phyloP scores from a whole-genome alignment of 30 jellyfish, hydroid and myxozoan species.

The Turritopsis dohrnii region DNA sequence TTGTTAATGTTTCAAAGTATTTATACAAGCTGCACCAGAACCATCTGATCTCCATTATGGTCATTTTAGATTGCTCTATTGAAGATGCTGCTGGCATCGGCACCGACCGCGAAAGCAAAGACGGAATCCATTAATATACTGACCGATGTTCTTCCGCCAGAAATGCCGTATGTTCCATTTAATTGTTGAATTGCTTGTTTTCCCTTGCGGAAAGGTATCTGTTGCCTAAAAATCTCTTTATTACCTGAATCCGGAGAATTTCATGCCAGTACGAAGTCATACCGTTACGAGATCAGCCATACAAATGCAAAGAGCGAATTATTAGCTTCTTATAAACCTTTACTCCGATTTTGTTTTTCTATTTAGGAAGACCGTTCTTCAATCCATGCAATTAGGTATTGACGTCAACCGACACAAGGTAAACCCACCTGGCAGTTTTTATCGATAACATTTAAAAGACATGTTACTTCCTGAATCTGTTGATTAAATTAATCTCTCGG shows the following conservation, averaged over 20 bases:
- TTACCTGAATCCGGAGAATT: too few relatives aligned
- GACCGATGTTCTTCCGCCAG: slow-evolving; percentile 92
- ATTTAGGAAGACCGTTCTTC: slow-evolving; percentile 74
- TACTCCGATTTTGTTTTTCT: too few relatives aligned
- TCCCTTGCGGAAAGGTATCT: background rate
- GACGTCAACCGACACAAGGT: slow-evolving; percentile 98
- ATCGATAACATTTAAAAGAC: too few relatives aligned
- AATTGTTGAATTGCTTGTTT: background rate
- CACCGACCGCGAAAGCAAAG: slow-evolving; percentile 99
- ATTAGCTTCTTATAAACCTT: too few relatives aligned
- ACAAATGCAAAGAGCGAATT: too few relatives aligned
- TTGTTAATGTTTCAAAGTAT: background rate
- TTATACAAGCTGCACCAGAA: background rate
- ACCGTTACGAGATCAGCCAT: too few relatives aligned
- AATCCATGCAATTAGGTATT: slow-evolving; percentile 88
- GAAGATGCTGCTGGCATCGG: slow-evolving; percentile 93
- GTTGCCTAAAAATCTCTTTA: too few relatives aligned
- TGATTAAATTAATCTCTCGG: too few relatives aligned
- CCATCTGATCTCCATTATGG: background rate
- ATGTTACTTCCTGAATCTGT: too few relatives aligned
- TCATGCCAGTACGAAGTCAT: too few relatives aligned
- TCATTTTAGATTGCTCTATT: slow-evolving; percentile 72
- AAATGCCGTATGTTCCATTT: slow-evolving; percentile 95
- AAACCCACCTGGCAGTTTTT: too few relatives aligned
- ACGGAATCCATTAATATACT: slow-evolving; percentile 94